Base-by-base conservation (phyloP, 2,888 invertebrate species). In the Phytoseiulus persimilis region DNA sequence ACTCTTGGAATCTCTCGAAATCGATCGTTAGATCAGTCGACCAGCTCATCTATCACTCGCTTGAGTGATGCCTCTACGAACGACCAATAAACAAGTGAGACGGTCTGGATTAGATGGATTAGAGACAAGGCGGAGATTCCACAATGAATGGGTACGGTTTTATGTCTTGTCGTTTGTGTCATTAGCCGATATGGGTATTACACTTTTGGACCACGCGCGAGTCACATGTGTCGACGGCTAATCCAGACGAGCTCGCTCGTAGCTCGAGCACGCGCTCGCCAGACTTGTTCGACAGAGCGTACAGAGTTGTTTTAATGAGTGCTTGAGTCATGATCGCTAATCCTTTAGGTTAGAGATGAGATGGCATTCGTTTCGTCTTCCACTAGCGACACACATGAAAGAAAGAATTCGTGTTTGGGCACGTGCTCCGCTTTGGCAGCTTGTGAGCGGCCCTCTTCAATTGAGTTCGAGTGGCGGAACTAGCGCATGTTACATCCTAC, bases 301-400 rank as follows among this genome's bases (percentile, higher is more conserved):
- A 65, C 23, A 23, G 65, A 65, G 65, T 65, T 65, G 65, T 65
- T 65, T 65, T 65, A 65, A 65, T 65, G 65, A 65, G 65, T 65
- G 65, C 65, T 65, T 65, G 65, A 65, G 65, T 65, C 65, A 65
- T 65, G 65, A 65, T 65, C 65, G 11, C 18, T 65, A 65, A 65
- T 65, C 65, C 65, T 65, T 65, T 65, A 65, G 65, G 65, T 65
- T 65, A 65, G 65, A 65, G 65, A 65, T 65, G 65, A 65, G 65
- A 65, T 18, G 65, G 65, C 65, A 2, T 65, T 28, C 65, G 65
- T 65, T 65, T 28, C 65, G 65, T 65, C 65, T 65, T 28, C 28
- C 23, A 65, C 65, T 65, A 23, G 65, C 65, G 2, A 65, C 65
- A 65, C 65, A 65, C 65, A 65, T 28, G 18, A 28, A 65, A 14